Conservation (phyloP, 2,888 invertebrate genomes). For the Pollenia amentaria region DNA sequence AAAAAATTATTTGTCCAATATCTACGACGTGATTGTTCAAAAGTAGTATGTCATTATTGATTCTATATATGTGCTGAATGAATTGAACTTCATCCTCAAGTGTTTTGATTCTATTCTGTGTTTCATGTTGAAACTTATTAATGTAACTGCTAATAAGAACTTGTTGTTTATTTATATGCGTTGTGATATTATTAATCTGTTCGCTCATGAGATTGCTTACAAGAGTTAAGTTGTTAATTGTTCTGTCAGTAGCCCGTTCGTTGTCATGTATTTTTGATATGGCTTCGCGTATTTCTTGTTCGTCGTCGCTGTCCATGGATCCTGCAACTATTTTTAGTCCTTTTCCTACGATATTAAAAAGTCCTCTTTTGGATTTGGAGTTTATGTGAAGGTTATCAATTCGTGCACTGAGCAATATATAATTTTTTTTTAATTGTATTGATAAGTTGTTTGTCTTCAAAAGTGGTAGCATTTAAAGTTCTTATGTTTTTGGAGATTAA, state of each 20-base stretch:
- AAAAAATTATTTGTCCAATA: slow-evolving; percentile 69
- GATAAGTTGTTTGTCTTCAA: slow-evolving; percentile 53
- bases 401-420: slow-evolving; percentile 36
- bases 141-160: too few relatives aligned
- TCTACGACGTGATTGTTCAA: slow-evolving; percentile 61
- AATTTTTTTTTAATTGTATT: slow-evolving; percentile 62
- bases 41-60: slow-evolving; percentile 65
- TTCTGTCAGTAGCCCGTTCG: slow-evolving; percentile 33
- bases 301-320: too few relatives aligned
- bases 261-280: slow-evolving; percentile 30
- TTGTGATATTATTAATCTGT: too few relatives aligned
- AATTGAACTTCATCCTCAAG: slow-evolving; percentile 13
- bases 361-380: slow-evolving; percentile 58
- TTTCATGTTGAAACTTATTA: too few relatives aligned
- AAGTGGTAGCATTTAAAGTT: slow-evolving; percentile 23
- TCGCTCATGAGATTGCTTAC: slow-evolving; percentile 12
- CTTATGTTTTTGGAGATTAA: slow-evolving; percentile 58
- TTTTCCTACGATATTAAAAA: slow-evolving; percentile 56
- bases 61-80: slow-evolving; percentile 59
- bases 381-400: slow-evolving; percentile 50
- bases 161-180: too few relatives aligned
- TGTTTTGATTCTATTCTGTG: too few relatives aligned
- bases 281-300: too few relatives aligned
- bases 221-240: slow-evolving; percentile 16
- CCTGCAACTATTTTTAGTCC: slow-evolving; percentile 47